These are phyloP conservation scores for Drosophila trapezifrons DNA, from an alignment of 1,140 invertebrate genomes.

Conservation along the genomic window DNA sequence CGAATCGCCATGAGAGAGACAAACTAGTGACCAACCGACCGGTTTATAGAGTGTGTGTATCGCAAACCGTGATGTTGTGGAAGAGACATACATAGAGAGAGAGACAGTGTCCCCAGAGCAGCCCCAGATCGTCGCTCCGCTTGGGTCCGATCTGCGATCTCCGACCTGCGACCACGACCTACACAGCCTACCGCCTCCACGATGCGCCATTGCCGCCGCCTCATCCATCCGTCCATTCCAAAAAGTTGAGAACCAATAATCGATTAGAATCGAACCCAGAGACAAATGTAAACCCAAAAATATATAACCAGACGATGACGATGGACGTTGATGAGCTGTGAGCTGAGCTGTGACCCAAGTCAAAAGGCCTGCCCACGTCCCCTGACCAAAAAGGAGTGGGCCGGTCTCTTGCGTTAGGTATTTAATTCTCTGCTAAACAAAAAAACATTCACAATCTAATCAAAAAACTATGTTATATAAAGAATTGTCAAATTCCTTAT, in stretches of 20 bases:
- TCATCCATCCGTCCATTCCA: constrained; percentile 55
- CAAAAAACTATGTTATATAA: constrained; percentile 72
- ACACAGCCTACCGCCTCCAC: constrained; percentile 5
- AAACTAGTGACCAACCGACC: constrained; percentile 26
- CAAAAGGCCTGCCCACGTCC: constrained; percentile 59
- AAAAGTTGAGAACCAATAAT: constrained; percentile 34
- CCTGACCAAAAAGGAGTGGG: constrained; percentile 39
- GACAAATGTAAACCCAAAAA: constrained; percentile 14
- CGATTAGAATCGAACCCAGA: constrained; percentile 33
- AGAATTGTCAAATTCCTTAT: constrained; percentile 82
- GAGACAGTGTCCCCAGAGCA: constrained; percentile 26
- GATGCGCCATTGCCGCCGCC: constrained; percentile 62
- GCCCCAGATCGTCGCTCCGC: constrained; percentile 30
- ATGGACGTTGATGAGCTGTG: constrained; percentile 52
- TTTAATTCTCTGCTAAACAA: constrained; percentile 73
- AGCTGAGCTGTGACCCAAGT: constrained; percentile 19
- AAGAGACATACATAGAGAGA: constrained; percentile 31
- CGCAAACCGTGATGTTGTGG: constrained; percentile 25
- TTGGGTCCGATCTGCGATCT: constrained; percentile 19
- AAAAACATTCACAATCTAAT: constrained; percentile 63
- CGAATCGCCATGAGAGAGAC: constrained; percentile 37
- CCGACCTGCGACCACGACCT: constrained; percentile 12
- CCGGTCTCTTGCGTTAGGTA: constrained; percentile 70
- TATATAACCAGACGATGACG: constrained; percentile 45
- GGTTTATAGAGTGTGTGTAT: constrained; percentile 17